Evolutionary conservation across 2,888 invertebrate genomes (phyloP).

Genomic region (Subacronicta megacephala): DNA sequence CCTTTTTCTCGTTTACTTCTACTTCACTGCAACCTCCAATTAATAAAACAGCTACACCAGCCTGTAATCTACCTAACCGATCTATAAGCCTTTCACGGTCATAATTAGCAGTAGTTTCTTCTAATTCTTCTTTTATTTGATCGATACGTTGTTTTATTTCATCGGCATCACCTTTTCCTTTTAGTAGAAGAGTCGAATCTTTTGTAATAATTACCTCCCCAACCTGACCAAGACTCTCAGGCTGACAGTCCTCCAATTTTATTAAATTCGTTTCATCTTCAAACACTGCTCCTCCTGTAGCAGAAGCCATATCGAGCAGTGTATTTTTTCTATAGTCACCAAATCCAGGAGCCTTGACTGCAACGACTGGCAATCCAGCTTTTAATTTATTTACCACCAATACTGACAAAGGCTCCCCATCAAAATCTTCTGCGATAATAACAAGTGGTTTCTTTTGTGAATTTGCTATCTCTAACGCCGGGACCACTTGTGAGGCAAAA

Average conservation of each 20-base stretch:
- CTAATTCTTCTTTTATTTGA: constrained; percentile 95
- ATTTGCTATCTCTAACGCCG: constrained; percentile 98
- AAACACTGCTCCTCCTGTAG: constrained; percentile 97
- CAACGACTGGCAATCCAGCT: constrained; percentile 97
- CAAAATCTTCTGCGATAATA: constrained; percentile 98
- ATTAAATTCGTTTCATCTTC: constrained; percentile 97
- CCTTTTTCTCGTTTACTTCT: constrained; percentile 98
- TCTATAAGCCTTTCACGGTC: constrained; percentile 97
- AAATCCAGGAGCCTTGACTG: constrained; percentile 98
- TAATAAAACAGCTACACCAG: constrained; percentile 93
- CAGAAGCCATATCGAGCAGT: constrained; percentile 96
- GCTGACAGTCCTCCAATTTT: constrained; percentile 95
- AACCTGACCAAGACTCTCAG: constrained; percentile 94
- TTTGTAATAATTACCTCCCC: constrained; percentile 97
- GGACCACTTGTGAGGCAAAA: constrained; percentile 97
- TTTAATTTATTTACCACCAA: constrained; percentile 96
- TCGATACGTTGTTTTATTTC: constrained; percentile 94
- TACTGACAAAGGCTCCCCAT: constrained; percentile 97
- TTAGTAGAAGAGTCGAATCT: constrained; percentile 94
- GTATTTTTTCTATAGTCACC: constrained; percentile 97
- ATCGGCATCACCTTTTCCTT: constrained; percentile 93
- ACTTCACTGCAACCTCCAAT: constrained; percentile 97
- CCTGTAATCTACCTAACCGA: constrained; percentile 95
- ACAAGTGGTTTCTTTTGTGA: constrained; percentile 96
- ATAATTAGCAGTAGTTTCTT: constrained; percentile 94